These are phyloP conservation scores for Ichneumoninae sp. DNA, from an alignment of 2,888 invertebrate genomes.

Conservation along the genomic window DNA sequence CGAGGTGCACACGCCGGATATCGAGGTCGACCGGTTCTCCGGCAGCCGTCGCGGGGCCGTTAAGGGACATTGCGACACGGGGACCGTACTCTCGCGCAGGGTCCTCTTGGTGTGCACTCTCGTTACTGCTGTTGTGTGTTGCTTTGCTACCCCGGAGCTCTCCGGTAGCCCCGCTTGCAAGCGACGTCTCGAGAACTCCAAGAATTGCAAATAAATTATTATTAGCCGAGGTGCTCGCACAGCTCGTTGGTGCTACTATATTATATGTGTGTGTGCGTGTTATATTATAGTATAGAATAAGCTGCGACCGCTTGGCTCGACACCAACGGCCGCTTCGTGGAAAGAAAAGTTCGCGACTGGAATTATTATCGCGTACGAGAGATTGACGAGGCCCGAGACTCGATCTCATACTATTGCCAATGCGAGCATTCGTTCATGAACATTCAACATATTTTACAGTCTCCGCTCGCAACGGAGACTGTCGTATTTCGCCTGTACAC, in stretches of 20 bases:
- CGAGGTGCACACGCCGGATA: constrained; percentile 74
- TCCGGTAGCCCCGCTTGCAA: constrained; percentile 19
- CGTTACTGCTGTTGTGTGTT: constrained; percentile 30
- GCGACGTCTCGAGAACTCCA: constrained; percentile 68
- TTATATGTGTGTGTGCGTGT: constrained; percentile 3
- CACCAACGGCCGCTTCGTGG: constrained; percentile 60
- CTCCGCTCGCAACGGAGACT: constrained; percentile 29
- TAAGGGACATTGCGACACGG: constrained; percentile 81
- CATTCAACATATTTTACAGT: constrained; percentile 51
- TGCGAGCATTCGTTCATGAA: constrained; percentile 50
- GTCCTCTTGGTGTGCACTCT: constrained; percentile 27
- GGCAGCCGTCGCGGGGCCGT: constrained; percentile 79
- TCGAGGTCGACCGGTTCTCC: constrained; percentile 83
- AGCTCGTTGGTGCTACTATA: constrained; percentile 38
- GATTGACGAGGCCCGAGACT: constrained; percentile 61
- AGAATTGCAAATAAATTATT: constrained; percentile 75
- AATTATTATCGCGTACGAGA: constrained; percentile 68
- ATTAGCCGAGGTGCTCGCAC: constrained; percentile 68
- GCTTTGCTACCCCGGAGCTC: constrained; percentile 42
- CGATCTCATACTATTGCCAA: constrained; percentile 22
- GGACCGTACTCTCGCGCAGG: constrained; percentile 52
- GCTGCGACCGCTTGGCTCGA: constrained; percentile 41
- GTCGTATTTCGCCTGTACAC: constrained; percentile 35
- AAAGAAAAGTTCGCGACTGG: constrained; percentile 70
- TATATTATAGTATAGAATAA: constrained; percentile 40